Conservation (phyloP, 2,797 vertebrate genomes). For the Hydrophis major region DNA sequence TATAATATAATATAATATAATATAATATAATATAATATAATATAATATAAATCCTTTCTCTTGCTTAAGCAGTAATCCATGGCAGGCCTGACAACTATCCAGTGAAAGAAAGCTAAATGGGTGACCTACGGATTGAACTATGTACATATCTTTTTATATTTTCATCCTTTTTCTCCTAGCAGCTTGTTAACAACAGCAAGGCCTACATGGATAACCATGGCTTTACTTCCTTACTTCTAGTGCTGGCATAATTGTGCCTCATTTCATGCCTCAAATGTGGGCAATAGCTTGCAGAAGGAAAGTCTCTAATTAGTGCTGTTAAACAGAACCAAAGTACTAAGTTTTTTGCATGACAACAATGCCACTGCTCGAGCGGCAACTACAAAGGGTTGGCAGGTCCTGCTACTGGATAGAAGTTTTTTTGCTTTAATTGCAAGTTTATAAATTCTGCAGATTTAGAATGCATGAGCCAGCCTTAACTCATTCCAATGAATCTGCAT, state of each 20-base stretch:
- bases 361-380: conserved; percentile 22
- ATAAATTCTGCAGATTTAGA: conserved; percentile 34
- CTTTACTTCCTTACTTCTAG: not conserved
- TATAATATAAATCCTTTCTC: not conserved
- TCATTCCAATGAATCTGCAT: conserved; percentile 13
- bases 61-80: not conserved
- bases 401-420: not conserved
- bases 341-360: not conserved
- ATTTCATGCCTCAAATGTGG: not conserved
- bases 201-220: not conserved
- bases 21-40: not conserved
- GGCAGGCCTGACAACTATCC: not conserved
- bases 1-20: too few relatives aligned
- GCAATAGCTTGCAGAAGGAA: conserved; percentile 3
- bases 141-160: not conserved
- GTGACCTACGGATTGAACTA: not conserved
- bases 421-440: conserved; percentile 33
- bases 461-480: not conserved
- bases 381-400: conserved; percentile 31
- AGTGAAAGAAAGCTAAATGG: not conserved
- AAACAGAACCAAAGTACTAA: conserved; percentile 6
- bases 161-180: not conserved
- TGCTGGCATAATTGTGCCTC: not conserved
- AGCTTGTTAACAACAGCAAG: not conserved
- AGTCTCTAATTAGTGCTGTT: conserved; percentile 28